These are phyloP conservation scores for Trachops cirrhosus DNA, from an alignment of 2,797 vertebrate genomes.

Conservation along the genomic window DNA sequence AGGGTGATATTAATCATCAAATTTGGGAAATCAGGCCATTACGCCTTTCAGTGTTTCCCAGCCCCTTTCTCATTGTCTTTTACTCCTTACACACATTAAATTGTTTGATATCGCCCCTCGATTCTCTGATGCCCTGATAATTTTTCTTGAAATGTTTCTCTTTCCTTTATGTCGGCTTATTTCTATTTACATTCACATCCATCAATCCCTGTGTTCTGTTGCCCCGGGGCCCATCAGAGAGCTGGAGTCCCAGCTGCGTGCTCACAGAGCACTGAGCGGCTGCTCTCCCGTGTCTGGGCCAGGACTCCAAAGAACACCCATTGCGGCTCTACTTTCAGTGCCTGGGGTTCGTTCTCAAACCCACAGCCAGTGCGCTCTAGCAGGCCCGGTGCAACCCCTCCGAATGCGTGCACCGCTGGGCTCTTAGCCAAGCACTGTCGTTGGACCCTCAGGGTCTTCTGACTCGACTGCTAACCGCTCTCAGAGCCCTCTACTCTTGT, in stretches of 20 bases:
- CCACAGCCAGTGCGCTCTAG: neutral
- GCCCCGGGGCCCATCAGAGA: neutral
- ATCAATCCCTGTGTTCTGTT: neutral
- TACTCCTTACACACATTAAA: neutral
- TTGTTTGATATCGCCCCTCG: neutral
- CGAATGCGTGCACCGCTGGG: neutral
- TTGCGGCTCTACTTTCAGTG: neutral
- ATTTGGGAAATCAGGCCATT: neutral
- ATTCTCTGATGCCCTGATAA: neutral
- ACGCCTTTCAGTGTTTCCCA: neutral
- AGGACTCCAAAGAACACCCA: neutral
- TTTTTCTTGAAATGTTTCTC: neutral
- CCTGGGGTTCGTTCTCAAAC: neutral
- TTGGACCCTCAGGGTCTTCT: neutral
- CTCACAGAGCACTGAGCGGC: neutral
- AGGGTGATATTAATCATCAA: neutral
- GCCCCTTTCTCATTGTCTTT: neutral
- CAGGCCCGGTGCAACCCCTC: neutral
- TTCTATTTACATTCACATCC: neutral
- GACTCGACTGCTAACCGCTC: neutral
- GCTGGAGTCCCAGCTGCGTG: neutral
- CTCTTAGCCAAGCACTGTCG: neutral
- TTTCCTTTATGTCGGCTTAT: neutral
- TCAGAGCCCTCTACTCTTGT: neutral
- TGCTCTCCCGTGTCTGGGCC: neutral